Evolutionary conservation across 1,140 invertebrate species (phyloP), one percentile per base, ranked within the genome.

Genomic region (Triops cancriformis): DNA sequence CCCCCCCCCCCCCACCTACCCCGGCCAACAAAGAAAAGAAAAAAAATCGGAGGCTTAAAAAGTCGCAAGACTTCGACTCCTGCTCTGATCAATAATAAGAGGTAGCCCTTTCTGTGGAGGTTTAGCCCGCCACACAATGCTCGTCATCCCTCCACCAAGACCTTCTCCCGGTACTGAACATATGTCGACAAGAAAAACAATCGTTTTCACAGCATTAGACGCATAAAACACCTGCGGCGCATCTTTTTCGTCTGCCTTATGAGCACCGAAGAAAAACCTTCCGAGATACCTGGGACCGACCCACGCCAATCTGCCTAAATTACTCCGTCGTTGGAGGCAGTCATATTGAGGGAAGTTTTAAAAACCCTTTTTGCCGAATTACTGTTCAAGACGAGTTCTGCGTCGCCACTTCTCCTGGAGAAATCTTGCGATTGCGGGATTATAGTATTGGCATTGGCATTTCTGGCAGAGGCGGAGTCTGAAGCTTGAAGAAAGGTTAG

Each of bases 11-110:
- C 14, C 14, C 51, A 64, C 51, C 51, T 23, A 64, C 51, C 31
- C 31, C 7, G 2, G 2, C 31, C 7, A 37, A 37, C 2, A 37
- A 37, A 37, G 31, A 37, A 37, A 37, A 37, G 31, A 37, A 37
- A 37, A 37, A 37, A 37, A 37, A 37, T 37, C 31, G 31, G 23
- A n/a, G 51, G 18, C 51, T 64, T 64, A 64, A 64, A 64, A 64
- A 64, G 51, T 64, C 51, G 14, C 51, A 64, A 64, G 51, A 64
- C 51, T 64, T 64, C 51, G 51, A 64, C 51, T 64, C 51, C 51
- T 64, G 45, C 51, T 64, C 51, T 64, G 51, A 64, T 64, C 51
- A 64, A 64, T 64, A 64, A 64, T 64, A 64, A 64, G 51, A 64
- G 51, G 51, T 64, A 64, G 51, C 51, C 51, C 51, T 64, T 64